phyloP scores from a whole-genome alignment of 2,888 invertebrate genomes.

The Scotopteryx bipunctaria region DNA sequence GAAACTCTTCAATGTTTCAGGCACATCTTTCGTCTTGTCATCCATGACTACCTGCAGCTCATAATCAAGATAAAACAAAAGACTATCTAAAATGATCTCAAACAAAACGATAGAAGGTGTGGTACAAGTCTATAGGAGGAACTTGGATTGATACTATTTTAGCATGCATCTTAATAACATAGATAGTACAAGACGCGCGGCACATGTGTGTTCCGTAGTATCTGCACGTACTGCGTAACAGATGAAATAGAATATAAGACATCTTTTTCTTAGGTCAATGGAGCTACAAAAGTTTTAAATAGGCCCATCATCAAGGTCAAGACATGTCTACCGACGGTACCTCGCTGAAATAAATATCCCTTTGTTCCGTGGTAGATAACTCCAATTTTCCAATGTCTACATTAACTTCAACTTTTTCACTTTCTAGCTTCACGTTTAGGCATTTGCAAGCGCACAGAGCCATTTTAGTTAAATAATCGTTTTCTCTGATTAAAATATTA shows the following conservation, averaged over 20 bases:
- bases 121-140: background rate
- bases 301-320: constrained; percentile 72
- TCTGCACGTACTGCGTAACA: constrained; percentile 16
- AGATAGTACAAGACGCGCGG: constrained; percentile 5
- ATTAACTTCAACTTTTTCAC: constrained; percentile 82
- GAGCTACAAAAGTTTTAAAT: constrained; percentile 34
- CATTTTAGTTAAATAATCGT: constrained; percentile 59
- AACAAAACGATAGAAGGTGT: background rate
- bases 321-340: constrained; percentile 80
- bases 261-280: background rate
- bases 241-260: background rate
- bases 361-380: constrained; percentile 83
- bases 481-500: background rate
- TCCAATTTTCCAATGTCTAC: constrained; percentile 82
- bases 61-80: too few species aligned
- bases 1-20: too few species aligned
- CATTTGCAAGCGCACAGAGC: constrained; percentile 88
- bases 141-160: constrained; percentile 1
- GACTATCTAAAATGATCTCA: background rate
- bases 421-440: constrained; percentile 87
- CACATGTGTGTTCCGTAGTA: constrained; percentile 4
- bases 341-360: constrained; percentile 87
- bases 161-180: constrained; percentile 5
- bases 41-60: too few species aligned
- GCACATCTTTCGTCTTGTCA: too few species aligned